Conservation (phyloP, 2,113 vertebrate genomes). For the Empidonax traillii region DNA sequence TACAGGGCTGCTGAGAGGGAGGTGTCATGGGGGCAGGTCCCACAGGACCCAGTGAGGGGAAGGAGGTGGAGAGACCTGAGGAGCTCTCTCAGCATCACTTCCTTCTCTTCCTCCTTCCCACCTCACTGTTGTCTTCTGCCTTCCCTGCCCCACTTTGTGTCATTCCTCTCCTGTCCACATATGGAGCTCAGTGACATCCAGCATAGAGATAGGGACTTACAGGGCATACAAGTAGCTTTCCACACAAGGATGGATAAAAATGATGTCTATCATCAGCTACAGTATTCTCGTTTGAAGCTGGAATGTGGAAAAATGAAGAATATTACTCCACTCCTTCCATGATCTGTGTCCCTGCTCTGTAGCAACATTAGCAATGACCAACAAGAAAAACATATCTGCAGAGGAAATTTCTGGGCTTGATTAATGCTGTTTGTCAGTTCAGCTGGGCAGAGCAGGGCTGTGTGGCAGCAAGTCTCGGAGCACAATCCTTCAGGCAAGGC, state of each 20-base stretch:
- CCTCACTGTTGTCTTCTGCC: background rate
- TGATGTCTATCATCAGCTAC: background rate
- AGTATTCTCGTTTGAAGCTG: background rate
- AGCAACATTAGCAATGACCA: background rate
- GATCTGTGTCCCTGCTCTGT: background rate
- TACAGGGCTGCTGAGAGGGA: slow-evolving; percentile 11
- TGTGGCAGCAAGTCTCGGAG: background rate
- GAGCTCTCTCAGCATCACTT: background rate
- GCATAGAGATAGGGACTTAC: background rate
- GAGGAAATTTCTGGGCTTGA: slow-evolving; percentile 33
- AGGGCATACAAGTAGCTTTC: background rate
- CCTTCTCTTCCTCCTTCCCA: background rate
- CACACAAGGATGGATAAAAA: background rate
- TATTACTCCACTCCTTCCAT: background rate
- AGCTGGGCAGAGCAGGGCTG: background rate
- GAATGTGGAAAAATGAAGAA: background rate
- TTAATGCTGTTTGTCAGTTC: slow-evolving; percentile 49
- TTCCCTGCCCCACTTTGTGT: background rate
- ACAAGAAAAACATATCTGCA: background rate
- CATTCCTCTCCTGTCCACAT: background rate
- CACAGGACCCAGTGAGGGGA: background rate
- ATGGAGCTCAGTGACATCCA: background rate
- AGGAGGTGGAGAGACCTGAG: background rate
- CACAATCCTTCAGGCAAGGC: slow-evolving; percentile 12
- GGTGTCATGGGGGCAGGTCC: slow-evolving; percentile 21